These are phyloP conservation scores for Pangasius macronema DNA, from an alignment of 2,797 vertebrate species.

Conservation along the genomic window DNA sequence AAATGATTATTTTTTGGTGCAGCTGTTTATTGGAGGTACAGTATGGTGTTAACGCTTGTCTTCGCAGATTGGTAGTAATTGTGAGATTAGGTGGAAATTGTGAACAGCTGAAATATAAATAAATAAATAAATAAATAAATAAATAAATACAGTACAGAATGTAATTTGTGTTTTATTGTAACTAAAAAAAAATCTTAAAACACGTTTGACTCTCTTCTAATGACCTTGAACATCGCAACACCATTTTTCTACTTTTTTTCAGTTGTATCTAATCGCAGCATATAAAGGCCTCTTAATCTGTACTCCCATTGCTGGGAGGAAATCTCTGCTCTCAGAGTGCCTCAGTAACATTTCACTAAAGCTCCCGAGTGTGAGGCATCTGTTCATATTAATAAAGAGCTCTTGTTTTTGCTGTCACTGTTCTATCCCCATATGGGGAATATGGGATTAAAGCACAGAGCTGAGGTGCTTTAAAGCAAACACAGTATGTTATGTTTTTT, in stretches of 20 bases:
- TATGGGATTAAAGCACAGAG: constrained; percentile 44
- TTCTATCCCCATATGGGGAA: constrained; percentile 48
- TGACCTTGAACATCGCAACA: background rate
- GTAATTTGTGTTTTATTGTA: background rate
- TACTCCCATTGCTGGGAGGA: constrained; percentile 10
- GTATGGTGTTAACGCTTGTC: background rate
- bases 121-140: background rate
- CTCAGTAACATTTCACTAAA: constrained; percentile 36
- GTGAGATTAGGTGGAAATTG: background rate
- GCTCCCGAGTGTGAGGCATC: constrained; percentile 41
- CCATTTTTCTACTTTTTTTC: background rate
- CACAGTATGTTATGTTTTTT: constrained; percentile 35
- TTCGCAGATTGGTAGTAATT: background rate
- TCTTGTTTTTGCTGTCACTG: constrained; percentile 27
- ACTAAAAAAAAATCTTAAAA: background rate
- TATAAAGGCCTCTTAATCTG: background rate
- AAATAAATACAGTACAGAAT: background rate
- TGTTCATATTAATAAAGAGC: constrained; percentile 49
- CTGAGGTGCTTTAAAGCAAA: constrained; percentile 44
- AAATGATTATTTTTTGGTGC: background rate
- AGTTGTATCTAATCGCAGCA: background rate
- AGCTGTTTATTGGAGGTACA: background rate
- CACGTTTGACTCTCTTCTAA: background rate
- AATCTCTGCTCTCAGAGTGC: constrained; percentile 12
- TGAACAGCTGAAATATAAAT: background rate